Evolutionary conservation across 2,113 vertebrate species (phyloP).

Genomic region (Plectropomus leopardus): DNA sequence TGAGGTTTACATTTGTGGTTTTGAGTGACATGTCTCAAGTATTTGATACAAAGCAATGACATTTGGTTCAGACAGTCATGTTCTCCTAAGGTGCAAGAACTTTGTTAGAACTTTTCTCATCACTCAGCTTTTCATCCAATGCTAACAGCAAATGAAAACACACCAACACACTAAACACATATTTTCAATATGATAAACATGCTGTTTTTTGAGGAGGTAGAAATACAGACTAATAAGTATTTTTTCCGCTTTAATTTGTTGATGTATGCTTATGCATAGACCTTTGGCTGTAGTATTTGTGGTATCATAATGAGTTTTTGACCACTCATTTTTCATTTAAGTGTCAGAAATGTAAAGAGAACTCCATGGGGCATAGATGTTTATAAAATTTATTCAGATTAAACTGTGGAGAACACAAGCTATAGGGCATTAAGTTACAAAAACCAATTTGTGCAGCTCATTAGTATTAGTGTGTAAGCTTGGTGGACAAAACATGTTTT

Average conservation of each 20-base stretch:
- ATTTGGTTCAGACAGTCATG: not conserved
- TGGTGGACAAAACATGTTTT: too few species aligned
- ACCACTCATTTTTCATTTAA: not conserved
- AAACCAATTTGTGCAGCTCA: too few species aligned
- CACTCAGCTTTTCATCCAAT: not conserved
- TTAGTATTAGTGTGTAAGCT: too few species aligned
- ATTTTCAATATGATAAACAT: not conserved
- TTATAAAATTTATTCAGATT: too few species aligned
- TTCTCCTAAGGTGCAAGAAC: not conserved
- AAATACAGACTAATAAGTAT: not conserved
- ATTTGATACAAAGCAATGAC: not conserved
- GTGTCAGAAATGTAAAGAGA: too few species aligned
- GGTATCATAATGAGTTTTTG: not conserved
- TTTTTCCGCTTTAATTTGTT: not conserved
- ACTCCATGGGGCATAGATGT: too few species aligned
- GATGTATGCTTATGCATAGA: too few species aligned
- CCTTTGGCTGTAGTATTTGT: not conserved
- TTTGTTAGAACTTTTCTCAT: not conserved
- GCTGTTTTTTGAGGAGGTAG: not conserved
- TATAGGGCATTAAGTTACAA: too few species aligned
- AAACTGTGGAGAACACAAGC: too few species aligned
- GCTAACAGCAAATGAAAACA: not conserved
- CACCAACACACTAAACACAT: not conserved
- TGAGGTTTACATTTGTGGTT: not conserved
- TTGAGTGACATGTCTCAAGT: not conserved